Conservation (phyloP, 2,888 invertebrate species). For the Acronicta psi region DNA sequence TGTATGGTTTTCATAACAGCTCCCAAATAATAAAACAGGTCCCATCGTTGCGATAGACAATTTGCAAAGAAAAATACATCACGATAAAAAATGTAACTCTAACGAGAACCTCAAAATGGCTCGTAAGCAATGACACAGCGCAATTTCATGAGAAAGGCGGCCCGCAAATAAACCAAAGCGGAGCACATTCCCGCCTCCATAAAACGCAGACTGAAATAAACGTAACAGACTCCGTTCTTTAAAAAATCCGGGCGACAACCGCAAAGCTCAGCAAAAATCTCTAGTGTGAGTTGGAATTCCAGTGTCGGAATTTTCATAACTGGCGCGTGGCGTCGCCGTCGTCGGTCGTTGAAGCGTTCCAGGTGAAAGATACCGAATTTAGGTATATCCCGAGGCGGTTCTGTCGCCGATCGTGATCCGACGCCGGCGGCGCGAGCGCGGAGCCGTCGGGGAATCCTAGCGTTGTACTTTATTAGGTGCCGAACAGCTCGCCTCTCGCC, state of each 20-base stretch:
- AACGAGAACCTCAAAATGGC: conserved; percentile 85
- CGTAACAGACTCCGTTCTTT: conserved; percentile 84
- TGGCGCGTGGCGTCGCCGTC: conserved; percentile 71
- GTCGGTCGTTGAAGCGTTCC: conserved; percentile 74
- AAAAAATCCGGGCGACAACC: conserved; percentile 84
- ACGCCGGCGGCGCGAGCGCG: conserved; percentile 52
- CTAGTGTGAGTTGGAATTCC: conserved; percentile 85
- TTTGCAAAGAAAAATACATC: conserved; percentile 78
- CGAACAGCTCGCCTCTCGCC: conserved; percentile 63
- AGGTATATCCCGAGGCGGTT: conserved; percentile 75
- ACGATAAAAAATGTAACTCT: conserved; percentile 81
- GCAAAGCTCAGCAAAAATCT: conserved; percentile 86
- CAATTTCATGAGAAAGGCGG: conserved; percentile 87
- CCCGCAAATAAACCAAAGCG: conserved; percentile 86
- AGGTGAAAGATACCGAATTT: conserved; percentile 81
- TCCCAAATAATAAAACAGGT: conserved; percentile 66
- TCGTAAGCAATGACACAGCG: conserved; percentile 87
- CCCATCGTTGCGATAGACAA: conserved; percentile 67
- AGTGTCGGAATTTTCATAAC: conserved; percentile 87
- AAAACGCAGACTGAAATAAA: conserved; percentile 86
- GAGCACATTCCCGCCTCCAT: conserved; percentile 86
- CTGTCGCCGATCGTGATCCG: conserved; percentile 69
- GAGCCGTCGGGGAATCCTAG: conserved; percentile 64
- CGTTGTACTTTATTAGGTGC: conserved; percentile 74
- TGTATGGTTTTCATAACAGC: conserved; percentile 42